Conservation (phyloP, 2,113 vertebrate genomes). For the Semnornis frantzii region DNA sequence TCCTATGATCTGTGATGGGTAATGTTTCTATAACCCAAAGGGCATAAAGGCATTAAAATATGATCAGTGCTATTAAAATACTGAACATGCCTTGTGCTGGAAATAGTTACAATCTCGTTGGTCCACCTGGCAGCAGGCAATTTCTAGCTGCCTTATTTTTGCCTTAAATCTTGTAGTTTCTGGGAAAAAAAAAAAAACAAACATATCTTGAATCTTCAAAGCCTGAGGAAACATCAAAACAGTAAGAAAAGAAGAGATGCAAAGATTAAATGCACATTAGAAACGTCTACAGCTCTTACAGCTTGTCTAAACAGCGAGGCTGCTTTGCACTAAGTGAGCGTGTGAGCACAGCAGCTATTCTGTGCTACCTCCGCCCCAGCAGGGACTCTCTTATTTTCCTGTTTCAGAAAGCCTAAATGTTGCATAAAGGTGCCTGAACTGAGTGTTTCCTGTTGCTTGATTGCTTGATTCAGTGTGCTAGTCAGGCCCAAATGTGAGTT, state of each 20-base stretch:
- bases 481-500: not conserved
- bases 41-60: not conserved
- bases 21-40: not conserved
- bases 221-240: conserved; percentile 36
- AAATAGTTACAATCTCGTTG: not conserved
- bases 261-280: conserved; percentile 39
- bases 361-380: not conserved
- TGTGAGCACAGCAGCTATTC: conserved; percentile 8
- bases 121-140: not conserved
- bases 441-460: not conserved
- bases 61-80: not conserved
- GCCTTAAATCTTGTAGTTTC: not conserved
- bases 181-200: not conserved
- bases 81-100: not conserved
- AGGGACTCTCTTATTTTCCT: not conserved
- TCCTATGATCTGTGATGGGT: not conserved
- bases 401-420: not conserved
- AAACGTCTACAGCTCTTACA: conserved; percentile 17
- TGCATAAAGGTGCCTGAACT: not conserved
- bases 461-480: not conserved
- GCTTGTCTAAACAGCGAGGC: conserved; percentile 47
- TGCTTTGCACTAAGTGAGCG: not conserved
- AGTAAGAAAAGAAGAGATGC: not conserved
- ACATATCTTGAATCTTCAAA: conserved; percentile 6
- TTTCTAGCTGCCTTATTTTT: conserved; percentile 5